Percentiles rank a stretch among this genome's conserved stretches.
Conservation (phyloP, 2,797 vertebrate species). For the Ctenosaura bakeri region DNA sequence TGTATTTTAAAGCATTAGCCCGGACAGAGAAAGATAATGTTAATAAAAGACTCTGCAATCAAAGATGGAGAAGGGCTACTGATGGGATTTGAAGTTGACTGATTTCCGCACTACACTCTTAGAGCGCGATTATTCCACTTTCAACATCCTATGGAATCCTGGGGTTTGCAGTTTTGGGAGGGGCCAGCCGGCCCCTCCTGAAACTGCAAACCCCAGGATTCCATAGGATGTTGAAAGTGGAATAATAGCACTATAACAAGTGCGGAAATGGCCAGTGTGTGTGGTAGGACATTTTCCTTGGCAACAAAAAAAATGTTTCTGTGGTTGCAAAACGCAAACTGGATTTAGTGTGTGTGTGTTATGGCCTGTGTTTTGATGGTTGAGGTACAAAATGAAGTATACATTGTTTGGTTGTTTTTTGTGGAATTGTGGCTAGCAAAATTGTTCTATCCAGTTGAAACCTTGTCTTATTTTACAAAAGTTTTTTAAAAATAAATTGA, state of each 20-base stretch:
- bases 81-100: constrained; percentile 37
- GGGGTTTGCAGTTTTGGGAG: too few relatives aligned
- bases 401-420: background rate
- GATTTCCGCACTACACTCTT: too few relatives aligned
- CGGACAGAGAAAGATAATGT: constrained; percentile 54
- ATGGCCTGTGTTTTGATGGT: constrained; percentile 48
- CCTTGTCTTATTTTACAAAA: too few relatives aligned
- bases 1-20: constrained; percentile 45
- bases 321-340: background rate
- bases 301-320: background rate
- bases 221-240: too few relatives aligned
- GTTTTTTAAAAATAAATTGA: too few relatives aligned
- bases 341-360: background rate
- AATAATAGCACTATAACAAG: too few relatives aligned
- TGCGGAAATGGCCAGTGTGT: background rate
- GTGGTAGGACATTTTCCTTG: background rate
- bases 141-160: too few relatives aligned
- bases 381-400: background rate
- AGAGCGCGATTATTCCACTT: too few relatives aligned
- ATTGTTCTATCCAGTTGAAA: background rate
- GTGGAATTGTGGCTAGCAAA: background rate
- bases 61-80: constrained; percentile 43
- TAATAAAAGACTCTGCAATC: constrained; percentile 57
- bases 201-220: too few relatives aligned
- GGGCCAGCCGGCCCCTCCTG: too few relatives aligned